Evolutionary conservation across 2,113 vertebrate species (phyloP), one percentile per base, ranked within the genome.

Genomic region (Catharus fuscescens): DNA sequence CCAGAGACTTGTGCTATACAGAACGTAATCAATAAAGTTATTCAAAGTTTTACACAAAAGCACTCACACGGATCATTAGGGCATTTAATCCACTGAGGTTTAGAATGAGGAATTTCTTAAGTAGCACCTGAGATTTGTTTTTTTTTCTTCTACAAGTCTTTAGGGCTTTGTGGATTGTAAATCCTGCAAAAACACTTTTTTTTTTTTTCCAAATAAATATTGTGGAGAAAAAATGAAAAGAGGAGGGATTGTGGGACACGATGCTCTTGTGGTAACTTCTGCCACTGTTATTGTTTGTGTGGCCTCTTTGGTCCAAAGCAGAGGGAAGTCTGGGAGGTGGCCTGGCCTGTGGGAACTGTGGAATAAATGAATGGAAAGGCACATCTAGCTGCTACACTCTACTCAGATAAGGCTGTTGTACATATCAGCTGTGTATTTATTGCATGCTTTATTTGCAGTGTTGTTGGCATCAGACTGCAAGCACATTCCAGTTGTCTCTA

Each of bases 41-140:
- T 96, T 96, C 92, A 96, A 90, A 86, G 85, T 92, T 96, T 59
- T 83, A 83, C 85, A 95, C 82, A 94, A 96, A 95, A 95, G 88
- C 85, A 64, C 72, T 92, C 92, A 92, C 72, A 85, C 1, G 38
- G 82, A 96, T 93, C 90, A 93, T 94, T 96, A 92, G 64, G 79
- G 82, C 67, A 95, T 88, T 90, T 95, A 96, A 96, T 95, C 92
- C 92, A 94, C 60, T 71, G 82, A 86, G 88, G 80, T 96, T 96
- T 96, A 95, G 67, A 95, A 93, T 53, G 82, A 96, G 94, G 95
- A 94, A 96, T 96, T 97, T 86, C 96, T 80, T 95, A 96, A 96
- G 88, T 36, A 94, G 88, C 85, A 96, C 93, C 96, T 96, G 96
- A 93, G 85, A 53, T 78, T 25, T 45, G 57, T 82, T 88, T 90